Evolutionary conservation across 2,797 vertebrate genomes (phyloP).

Genomic region (Megalops cyprinoides): DNA sequence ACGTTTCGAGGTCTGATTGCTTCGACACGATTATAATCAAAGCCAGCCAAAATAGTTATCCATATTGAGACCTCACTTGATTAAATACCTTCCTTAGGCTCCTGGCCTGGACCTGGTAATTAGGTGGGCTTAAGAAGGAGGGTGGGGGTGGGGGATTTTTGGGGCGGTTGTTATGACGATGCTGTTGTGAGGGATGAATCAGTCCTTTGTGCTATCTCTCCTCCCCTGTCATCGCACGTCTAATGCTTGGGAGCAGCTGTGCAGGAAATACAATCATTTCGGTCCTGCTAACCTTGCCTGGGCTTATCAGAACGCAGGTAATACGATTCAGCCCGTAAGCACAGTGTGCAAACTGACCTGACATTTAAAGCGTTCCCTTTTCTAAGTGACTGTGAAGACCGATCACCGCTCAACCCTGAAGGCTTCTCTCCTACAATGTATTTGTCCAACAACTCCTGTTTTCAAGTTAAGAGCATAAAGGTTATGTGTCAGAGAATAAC

Average conservation of each 20-base stretch:
- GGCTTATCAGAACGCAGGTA: slow-evolving; percentile 20
- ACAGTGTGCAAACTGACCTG: slow-evolving; percentile 1
- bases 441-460: not conserved
- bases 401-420: not conserved
- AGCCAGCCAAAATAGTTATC: no score
- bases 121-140: slow-evolving; percentile 5
- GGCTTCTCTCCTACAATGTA: slow-evolving; percentile 5
- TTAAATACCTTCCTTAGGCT: not conserved
- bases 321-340: not conserved
- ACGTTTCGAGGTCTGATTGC: not conserved
- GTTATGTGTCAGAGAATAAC: no score
- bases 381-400: not conserved
- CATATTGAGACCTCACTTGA: not conserved
- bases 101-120: not conserved
- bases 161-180: slow-evolving; percentile 24
- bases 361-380: not conserved
- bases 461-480: no score
- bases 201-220: not conserved
- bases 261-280: slow-evolving; percentile 11
- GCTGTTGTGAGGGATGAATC: slow-evolving; percentile 1
- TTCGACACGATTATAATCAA: not conserved
- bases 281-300: slow-evolving; percentile 12
- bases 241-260: slow-evolving; percentile 23
- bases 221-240: not conserved
- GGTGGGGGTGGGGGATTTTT: not conserved